Base-by-base conservation (phyloP, 2,797 vertebrate species). In the Orestias chungarensis region DNA sequence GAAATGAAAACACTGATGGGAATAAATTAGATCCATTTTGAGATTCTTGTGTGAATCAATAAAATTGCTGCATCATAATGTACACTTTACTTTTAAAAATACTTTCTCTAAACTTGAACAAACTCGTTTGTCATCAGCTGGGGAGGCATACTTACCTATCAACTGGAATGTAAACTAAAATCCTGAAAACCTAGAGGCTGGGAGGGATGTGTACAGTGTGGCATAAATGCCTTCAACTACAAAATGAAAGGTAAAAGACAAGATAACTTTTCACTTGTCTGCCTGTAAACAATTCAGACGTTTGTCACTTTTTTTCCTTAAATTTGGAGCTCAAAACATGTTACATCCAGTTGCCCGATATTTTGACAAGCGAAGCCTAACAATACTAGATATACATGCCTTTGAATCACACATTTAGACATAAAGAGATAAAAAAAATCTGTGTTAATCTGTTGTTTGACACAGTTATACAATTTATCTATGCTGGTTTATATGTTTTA, bases 401-500 rank as follows among this genome's bases (percentile, higher is more conserved):
- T 42, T 27, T 75, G 66, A 69, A 65, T 64, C 44, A 65, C 62
- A 42, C 14, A 40, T 40, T 64, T 27, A 35, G 40, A 71, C 44
- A 77, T 23, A 50, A 42, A 6, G 29, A 38, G 68, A 66, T 69
- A 18, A 59, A 14, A 14, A 14, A 29, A 15, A 50, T n/a, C 12
- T 50, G 2, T 11, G 9, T 50, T 47, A 50, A 50, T 50, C 49
- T 50, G 23, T 25, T 50, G n/a, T 8, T n/a, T n/a, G 49, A 50
- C 46, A 47, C 49, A 50, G 7, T 50, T 50, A 50, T 10, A 25
- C 49, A 50, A 50, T 50, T 6, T 50, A 10, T 50, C 23, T 50
- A 25, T 50, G 23, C 49, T 50, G 23, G n/a, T 11, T 50, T 50
- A 25, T 10, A 11, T 25, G 23, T 49, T 9, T 49, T 49, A 9